Evolutionary conservation across 2,797 vertebrate species (phyloP), one percentile per base, ranked within the genome.

Genomic region (Graptemys geographica): DNA sequence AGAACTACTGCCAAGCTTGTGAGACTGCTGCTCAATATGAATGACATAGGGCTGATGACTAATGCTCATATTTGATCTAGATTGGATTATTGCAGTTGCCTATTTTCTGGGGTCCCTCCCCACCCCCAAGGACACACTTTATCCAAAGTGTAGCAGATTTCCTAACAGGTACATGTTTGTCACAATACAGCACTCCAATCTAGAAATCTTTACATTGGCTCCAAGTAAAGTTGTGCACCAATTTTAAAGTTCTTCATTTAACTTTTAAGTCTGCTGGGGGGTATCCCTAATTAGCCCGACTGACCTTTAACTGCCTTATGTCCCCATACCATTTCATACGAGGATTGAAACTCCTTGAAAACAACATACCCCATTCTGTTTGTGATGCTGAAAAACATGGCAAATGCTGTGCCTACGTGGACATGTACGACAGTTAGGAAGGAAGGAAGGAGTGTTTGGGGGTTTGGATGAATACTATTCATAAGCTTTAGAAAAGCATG

Each of bases 51-150:
- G 33, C 53, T 74, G 81, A 47, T 56, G 78, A 44, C 57, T 23
- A 8, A 41, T 0, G 3, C 5, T 62, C 1, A 1, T n/a, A 59
- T 57, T 84, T n/a, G 5, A 52, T 49, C 1, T 1, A 57, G 41
- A 49, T 3, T 41, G 79, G 33, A 31, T 3, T 56, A 44, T 16
- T 37, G 7, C 23, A 31, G n/a, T 31, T 47, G 41, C 5, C 33
- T 28, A 16, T 52, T 81, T 65, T 27, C 49, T 21, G 8, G 2
- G 49, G 31, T 41, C 41, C 9, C 51, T 51, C 33, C 4, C 1
- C 0, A 1, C 41, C 5, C 28, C 1, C n/a, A 25, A 10, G 31
- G 78, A 47, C 44, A 59, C n/a, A 15, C 6, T 0, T 0, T 11
- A 33, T 41, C 47, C 65, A 25, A 19, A 15, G 11, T 2, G 2